Evolutionary conservation across 2,797 vertebrate species (phyloP).

Genomic region (Tinamus major): DNA sequence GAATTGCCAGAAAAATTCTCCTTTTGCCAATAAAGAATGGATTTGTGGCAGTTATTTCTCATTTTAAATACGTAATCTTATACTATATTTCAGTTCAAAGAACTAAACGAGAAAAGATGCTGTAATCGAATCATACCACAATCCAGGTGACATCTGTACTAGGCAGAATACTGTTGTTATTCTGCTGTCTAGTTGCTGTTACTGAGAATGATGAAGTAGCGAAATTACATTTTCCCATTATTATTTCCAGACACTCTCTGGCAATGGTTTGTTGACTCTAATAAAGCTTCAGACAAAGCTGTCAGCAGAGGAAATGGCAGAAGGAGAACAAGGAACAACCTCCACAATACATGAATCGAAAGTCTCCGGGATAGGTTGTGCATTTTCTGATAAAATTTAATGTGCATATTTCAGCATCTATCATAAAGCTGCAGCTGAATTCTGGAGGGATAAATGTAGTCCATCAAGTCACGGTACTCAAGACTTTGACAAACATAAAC

Average conservation of each 20-base stretch:
- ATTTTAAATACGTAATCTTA: constrained; percentile 69
- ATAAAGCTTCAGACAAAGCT: constrained; percentile 86
- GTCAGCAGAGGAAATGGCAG: constrained; percentile 82
- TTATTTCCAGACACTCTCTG: constrained; percentile 85
- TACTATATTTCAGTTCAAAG: constrained; percentile 69
- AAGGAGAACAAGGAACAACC: constrained; percentile 71
- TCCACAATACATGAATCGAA: constrained; percentile 72
- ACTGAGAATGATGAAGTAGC: constrained; percentile 81
- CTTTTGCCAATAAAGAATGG: constrained; percentile 30
- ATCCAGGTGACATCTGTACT: constrained; percentile 79
- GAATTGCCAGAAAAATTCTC: constrained; percentile 50
- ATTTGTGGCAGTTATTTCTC: constrained; percentile 56
- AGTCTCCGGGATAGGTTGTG: constrained; percentile 58
- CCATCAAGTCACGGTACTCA: constrained; percentile 49
- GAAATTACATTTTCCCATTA: constrained; percentile 86
- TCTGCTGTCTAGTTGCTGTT: constrained; percentile 79
- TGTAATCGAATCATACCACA: constrained; percentile 77
- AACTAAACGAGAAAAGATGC: constrained; percentile 70
- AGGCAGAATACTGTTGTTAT: constrained; percentile 79
- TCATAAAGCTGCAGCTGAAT: constrained; percentile 61
- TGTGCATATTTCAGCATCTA: constrained; percentile 65
- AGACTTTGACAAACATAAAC: constrained; percentile 74
- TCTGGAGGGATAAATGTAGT: constrained; percentile 68
- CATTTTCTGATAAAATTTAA: constrained; percentile 75
- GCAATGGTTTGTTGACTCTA: constrained; percentile 85